Conservation (phyloP, 2,113 vertebrate species). For the Lates calcarifer region DNA sequence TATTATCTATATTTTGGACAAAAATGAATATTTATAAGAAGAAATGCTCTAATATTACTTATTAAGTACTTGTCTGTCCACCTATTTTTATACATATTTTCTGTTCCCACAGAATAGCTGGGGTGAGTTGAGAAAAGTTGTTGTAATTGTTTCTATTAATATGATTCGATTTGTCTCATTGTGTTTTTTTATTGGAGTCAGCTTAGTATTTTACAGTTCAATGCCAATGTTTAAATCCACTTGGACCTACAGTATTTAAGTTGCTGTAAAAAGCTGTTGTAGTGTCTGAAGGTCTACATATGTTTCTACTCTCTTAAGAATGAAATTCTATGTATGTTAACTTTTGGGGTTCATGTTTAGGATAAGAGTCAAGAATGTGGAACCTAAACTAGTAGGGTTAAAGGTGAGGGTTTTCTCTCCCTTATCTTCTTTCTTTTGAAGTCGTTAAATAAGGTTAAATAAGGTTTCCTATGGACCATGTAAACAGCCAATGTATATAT, state of each 20-base stretch:
- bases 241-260: background rate
- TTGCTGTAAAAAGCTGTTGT: constrained; percentile 3
- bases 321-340: too few species aligned
- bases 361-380: too few species aligned
- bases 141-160: background rate
- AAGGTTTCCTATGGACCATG: too few species aligned
- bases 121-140: background rate
- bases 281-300: too few species aligned
- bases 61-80: background rate
- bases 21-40: background rate
- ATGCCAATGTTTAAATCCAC: background rate
- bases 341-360: too few species aligned
- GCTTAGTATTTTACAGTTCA: constrained; percentile 15
- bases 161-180: background rate
- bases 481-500: too few species aligned
- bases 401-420: too few species aligned
- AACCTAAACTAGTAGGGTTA: too few species aligned
- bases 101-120: background rate
- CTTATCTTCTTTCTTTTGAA: too few species aligned
- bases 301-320: too few species aligned
- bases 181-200: background rate
- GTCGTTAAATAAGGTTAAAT: too few species aligned
- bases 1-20: background rate
- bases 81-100: background rate
- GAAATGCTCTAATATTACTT: background rate